Evolutionary conservation across 1,140 invertebrate species (phyloP).

Genomic region (Drosophila malerkotliana): DNA sequence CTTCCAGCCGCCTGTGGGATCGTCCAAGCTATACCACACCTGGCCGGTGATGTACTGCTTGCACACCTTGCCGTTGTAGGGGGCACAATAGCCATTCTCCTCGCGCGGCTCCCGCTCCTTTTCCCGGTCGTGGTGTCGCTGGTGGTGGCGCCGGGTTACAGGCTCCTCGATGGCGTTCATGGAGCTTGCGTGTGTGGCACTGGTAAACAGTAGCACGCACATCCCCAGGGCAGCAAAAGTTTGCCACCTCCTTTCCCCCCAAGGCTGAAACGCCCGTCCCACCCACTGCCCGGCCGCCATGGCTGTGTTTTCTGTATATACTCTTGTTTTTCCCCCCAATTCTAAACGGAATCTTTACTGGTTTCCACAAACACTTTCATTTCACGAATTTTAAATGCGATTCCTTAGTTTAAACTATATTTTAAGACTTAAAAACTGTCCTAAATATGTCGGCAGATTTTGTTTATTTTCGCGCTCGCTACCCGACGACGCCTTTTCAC

Average conservation of each 20-base stretch:
- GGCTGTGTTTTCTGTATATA: slow-evolving; percentile 49
- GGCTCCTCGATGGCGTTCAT: slow-evolving; percentile 66
- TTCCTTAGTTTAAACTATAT: neutral
- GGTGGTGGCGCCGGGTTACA: slow-evolving; percentile 63
- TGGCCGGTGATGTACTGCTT: slow-evolving; percentile 90
- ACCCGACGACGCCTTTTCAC: slow-evolving; percentile 56
- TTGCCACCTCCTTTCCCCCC: slow-evolving; percentile 5
- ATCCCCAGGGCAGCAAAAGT: slow-evolving; percentile 37
- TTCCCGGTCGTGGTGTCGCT: slow-evolving; percentile 59
- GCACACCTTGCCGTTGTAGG: slow-evolving; percentile 95
- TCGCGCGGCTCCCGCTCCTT: slow-evolving; percentile 46
- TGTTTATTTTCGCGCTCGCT: slow-evolving; percentile 42
- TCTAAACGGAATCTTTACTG: slow-evolving; percentile 9
- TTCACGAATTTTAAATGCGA: slow-evolving; percentile 3
- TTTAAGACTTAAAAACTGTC: slow-evolving; percentile 12
- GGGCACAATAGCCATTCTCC: slow-evolving; percentile 90
- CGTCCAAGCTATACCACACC: slow-evolving; percentile 92
- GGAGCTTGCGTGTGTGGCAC: slow-evolving; percentile 54
- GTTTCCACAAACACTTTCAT: slow-evolving; percentile 9
- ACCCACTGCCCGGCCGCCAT: slow-evolving; percentile 48
- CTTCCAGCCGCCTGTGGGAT: slow-evolving; percentile 88
- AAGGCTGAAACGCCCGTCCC: slow-evolving; percentile 20
- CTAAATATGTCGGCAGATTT: slow-evolving; percentile 12
- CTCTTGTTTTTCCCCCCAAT: slow-evolving; percentile 22
- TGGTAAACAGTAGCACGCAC: slow-evolving; percentile 72